Evolutionary conservation across 1,140 invertebrate species (phyloP).

Genomic region (Aethina tumida): DNA sequence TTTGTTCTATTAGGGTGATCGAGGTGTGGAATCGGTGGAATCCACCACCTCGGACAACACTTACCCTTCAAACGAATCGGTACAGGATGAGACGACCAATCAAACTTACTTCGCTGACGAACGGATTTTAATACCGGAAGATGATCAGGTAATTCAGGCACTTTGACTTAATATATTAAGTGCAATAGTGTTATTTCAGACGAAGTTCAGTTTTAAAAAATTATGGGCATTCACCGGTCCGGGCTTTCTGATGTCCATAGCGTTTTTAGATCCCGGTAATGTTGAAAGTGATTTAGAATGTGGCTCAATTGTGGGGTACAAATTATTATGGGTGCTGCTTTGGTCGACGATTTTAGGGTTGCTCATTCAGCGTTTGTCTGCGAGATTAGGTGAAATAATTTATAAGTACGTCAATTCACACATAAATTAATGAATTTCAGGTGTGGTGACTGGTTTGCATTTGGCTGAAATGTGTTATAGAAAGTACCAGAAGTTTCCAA

Average conservation of each 20-base stretch:
- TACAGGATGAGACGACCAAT: no score
- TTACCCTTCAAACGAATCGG: no score
- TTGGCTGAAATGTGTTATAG: constrained; percentile 73
- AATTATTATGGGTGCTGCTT: constrained; percentile 77
- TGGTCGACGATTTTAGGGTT: constrained; percentile 79
- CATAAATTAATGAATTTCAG: constrained; percentile 9
- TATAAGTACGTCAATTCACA: not conserved
- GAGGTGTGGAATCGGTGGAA: no score
- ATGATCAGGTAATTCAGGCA: no score
- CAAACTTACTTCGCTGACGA: no score
- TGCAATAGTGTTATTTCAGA: no score
- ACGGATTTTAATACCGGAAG: no score
- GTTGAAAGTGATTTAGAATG: constrained; percentile 87
- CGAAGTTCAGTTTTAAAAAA: constrained; percentile 72
- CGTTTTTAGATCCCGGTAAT: constrained; percentile 88
- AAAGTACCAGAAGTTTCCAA: constrained; percentile 66
- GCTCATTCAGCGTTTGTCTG: constrained; percentile 77
- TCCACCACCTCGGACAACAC: no score
- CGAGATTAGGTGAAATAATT: constrained; percentile 52
- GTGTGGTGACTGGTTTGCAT: constrained; percentile 52
- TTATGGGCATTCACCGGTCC: constrained; percentile 91
- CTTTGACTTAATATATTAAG: no score
- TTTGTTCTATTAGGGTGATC: no score
- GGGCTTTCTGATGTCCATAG: constrained; percentile 88
- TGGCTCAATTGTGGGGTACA: constrained; percentile 69